Base-by-base conservation (phyloP, 2,888 invertebrate species). In the Cyclophora punctaria region DNA sequence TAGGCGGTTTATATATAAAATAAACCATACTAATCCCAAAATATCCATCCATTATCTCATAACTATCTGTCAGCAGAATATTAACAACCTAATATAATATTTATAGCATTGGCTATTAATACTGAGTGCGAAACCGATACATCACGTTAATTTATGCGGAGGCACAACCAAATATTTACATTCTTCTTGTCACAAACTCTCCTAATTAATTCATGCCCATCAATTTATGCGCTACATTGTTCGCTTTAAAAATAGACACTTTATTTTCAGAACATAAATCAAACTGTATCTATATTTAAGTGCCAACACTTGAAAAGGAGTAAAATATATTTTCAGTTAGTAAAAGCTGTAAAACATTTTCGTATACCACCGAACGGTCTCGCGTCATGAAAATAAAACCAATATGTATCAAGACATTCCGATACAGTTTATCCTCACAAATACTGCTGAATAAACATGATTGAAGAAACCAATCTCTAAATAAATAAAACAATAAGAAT, bases 371-470 rank as follows among this genome's bases (percentile, higher is more conserved):
- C 41, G 42, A 45, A 55, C 46, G 50, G 47, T 47, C 49, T 50
- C 48, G 43, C 7, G 50, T 42, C 52, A 52, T 52, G 52, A 55
- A 52, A 52, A 52, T 48, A 53, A 44, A 42, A 49, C 46, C 37
- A 34, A 3, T 4, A 57, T 53, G 49, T 35, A 50, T 60, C 58
- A 55, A 63, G 59, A 60, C 63, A 64, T 64, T 67, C 62, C 62
- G 62, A 63, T 66, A 66, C 67, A 66, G 64, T 62, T 71, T 66
- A 70, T 70, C 67, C 64, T 52, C 52, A 56, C 64, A 57, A 64
- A 68, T 62, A 57, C 65, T 60, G 58, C 64, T 73, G 71, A 71
- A 73, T 75, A 75, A 74, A 75, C 66, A 71, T 72, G 64, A 68
- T 57, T 64, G 64, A 65, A 64, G 63, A 59, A 52, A 59, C 60